Evolutionary conservation across 2,888 invertebrate genomes (phyloP).

Genomic region (Steinernema scapterisci): DNA sequence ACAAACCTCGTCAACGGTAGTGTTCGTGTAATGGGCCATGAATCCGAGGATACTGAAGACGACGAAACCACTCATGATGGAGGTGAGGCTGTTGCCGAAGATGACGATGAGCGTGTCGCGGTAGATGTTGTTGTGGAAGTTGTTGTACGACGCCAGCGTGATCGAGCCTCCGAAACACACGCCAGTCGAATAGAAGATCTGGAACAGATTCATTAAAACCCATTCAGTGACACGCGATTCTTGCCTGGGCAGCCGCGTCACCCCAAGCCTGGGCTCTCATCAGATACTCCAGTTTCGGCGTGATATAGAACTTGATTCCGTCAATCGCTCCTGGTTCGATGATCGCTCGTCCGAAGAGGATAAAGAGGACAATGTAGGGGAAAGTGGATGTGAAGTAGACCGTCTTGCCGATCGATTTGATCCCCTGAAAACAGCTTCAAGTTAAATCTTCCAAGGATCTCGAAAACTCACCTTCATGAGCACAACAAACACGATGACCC

Average conservation of each 20-base stretch:
- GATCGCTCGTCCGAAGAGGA: conserved; percentile 38
- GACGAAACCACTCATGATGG: conserved; percentile 42
- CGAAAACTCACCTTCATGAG: conserved; percentile 22
- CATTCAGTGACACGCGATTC: not conserved
- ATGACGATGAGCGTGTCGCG: conserved; percentile 41
- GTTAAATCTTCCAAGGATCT: no score
- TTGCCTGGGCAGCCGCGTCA: conserved; percentile 62
- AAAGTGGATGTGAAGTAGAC: conserved; percentile 44
- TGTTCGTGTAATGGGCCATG: conserved; percentile 38
- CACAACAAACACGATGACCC: conserved; percentile 42
- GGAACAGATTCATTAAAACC: not conserved
- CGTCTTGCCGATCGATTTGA: conserved; percentile 39
- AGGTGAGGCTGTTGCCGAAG: conserved; percentile 40
- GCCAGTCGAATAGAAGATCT: conserved; percentile 43
- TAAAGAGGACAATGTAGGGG: conserved; percentile 38
- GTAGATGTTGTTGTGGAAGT: conserved; percentile 39
- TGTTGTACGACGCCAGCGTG: conserved; percentile 40
- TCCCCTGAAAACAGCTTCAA: conserved; percentile 37
- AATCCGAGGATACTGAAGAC: conserved; percentile 43
- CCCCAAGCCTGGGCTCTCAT: conserved; percentile 52
- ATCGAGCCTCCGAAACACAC: conserved; percentile 41
- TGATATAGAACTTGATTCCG: conserved; percentile 60
- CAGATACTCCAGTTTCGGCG: conserved; percentile 60
- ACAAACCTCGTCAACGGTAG: conserved; percentile 34
- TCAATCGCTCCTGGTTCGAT: conserved; percentile 59